A percentile compares a stretch with the other conserved stretches of the same genome.
Conservation (phyloP, 2,888 invertebrate genomes). For the Ophioninae sp. region DNA sequence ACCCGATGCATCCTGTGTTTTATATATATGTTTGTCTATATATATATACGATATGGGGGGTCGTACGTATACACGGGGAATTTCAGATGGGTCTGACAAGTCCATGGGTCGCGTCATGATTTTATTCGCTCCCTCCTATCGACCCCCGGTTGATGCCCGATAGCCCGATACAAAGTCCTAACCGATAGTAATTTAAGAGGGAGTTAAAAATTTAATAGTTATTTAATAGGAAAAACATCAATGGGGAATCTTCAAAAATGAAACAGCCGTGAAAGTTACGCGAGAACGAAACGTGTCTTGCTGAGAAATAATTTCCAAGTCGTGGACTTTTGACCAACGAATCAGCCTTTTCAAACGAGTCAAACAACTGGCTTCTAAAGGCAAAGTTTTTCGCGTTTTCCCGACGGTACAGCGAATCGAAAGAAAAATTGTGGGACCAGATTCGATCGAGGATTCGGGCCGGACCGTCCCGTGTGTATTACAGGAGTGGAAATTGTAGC, state of each 20-base stretch:
- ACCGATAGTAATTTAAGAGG: too few relatives aligned
- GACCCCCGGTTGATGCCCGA: too few relatives aligned
- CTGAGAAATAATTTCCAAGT: too few relatives aligned
- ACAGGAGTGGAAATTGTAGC: constrained; percentile 16
- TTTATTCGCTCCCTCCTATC: too few relatives aligned
- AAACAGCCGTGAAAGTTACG: too few relatives aligned
- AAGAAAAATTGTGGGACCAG: not conserved
- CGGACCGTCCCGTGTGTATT: constrained; percentile 4
- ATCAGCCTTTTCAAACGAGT: too few relatives aligned
- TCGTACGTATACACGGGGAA: not conserved
- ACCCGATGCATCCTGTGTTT: constrained; percentile 58
- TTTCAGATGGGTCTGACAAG: not conserved
- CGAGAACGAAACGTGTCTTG: too few relatives aligned
- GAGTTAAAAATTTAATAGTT: too few relatives aligned
- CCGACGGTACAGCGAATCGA: not conserved
- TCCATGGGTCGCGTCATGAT: not conserved
- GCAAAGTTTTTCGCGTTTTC: not conserved
- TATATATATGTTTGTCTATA: not conserved
- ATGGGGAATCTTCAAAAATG: too few relatives aligned
- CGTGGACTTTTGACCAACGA: too few relatives aligned
- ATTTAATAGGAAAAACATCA: too few relatives aligned
- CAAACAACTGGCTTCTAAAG: not conserved
- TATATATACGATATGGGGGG: not conserved
- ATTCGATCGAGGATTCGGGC: not conserved
- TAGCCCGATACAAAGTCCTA: too few relatives aligned